These are phyloP conservation scores for Polypedilum vanderplanki DNA, from an alignment of 1,140 invertebrate species.

Conservation along the genomic window DNA sequence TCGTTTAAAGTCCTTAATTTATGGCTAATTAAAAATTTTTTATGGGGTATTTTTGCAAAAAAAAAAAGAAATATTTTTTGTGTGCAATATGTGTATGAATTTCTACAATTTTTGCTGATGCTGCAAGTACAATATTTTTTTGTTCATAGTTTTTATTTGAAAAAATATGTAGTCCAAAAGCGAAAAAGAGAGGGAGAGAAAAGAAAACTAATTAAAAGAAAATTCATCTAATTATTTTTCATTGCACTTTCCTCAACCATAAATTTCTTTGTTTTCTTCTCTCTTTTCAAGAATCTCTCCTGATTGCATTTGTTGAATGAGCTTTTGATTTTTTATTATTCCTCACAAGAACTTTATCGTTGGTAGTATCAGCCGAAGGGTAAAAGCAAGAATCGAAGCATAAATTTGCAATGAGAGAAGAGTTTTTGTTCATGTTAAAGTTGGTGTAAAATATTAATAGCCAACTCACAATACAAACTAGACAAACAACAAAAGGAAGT, in stretches of 20 bases:
- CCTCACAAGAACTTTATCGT: background rate
- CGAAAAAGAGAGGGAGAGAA: background rate
- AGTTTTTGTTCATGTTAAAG: constrained; percentile 6
- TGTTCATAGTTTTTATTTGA: too few species aligned
- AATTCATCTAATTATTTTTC: constrained; percentile 20
- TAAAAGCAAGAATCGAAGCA: background rate
- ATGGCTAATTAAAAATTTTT: constrained; percentile 14
- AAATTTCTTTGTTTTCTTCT: background rate
- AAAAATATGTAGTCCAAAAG: too few species aligned
- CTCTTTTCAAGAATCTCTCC: background rate
- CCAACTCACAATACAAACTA: background rate
- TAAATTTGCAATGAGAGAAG: background rate
- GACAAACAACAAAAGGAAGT: background rate
- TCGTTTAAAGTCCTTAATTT: constrained; percentile 19
- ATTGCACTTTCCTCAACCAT: background rate
- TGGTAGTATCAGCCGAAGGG: background rate
- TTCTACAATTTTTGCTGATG: too few species aligned
- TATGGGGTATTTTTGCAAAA: background rate
- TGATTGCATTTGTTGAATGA: constrained; percentile 8
- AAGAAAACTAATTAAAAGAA: constrained; percentile 20
- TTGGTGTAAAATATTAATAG: background rate
- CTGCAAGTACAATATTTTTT: too few species aligned
- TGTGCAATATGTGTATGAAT: background rate
- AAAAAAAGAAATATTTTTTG: background rate
- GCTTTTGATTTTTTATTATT: constrained; percentile 11